Base-by-base conservation (phyloP, 2,113 vertebrate species). In the Microcebus lehilahytsara region DNA sequence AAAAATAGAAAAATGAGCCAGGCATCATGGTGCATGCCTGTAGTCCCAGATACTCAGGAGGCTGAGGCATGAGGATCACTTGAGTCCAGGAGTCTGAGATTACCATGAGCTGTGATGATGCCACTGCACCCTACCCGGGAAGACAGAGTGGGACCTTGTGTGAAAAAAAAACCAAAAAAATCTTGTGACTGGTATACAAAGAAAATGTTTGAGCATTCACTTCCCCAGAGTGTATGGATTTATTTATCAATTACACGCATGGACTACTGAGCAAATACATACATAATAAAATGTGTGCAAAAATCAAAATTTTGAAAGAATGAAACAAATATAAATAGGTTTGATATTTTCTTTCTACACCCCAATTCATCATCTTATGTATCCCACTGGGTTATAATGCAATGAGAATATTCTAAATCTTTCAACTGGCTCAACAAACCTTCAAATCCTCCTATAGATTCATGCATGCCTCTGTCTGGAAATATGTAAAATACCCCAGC, bases 371-470 rank as follows among this genome's bases (percentile, higher is more conserved):
- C 85, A 85, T 88, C 32, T 79, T 84, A 71, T 66, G 53, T 84
- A 93, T 66, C 64, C 22, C 34, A 32, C 80, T 74, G 60, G 22
- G 62, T 87, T 95, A 80, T 64, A 87, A 69, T 62, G 51, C 94
- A 95, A 97, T 27, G 78, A 80, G 51, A 94, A 75, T 88, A 90
- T 67, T 87, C 51, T 84, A 87, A 97, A 84, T 80, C 80, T 91
- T 84, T 96, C 71, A 90, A 46, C 10, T 84, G 69, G 51, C 27
- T 49, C 75, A 91, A 80, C 9, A 25, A 85, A 74, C 14, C n/a
- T 77, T 49, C 81, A 75, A 91, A 86, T 79, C 17, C 40, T 90
- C 40, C 51, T 40, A 5, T 49, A 72, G 23, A 85, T 49, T 25
- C 49, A 74, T 11, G 30, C 20, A 51, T 81, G n/a, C 19, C 46